A percentile compares a stretch with the other conserved stretches of the same genome.
These are phyloP conservation scores for Melanotaenia parkinsoni DNA, from an alignment of 2,797 vertebrate species.

Conservation along the genomic window DNA sequence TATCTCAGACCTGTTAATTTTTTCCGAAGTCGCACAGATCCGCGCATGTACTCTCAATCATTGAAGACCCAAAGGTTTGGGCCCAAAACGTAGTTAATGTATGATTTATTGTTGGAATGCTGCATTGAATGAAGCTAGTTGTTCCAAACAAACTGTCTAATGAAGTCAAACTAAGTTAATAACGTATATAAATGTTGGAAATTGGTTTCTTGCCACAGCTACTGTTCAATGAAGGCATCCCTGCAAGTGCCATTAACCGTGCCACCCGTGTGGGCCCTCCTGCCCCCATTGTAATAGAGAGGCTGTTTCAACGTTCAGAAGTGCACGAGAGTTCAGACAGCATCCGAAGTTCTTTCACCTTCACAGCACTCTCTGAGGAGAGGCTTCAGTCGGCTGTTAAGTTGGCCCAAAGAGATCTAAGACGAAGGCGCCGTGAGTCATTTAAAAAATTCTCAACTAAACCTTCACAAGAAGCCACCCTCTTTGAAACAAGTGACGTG, in stretches of 20 bases:
- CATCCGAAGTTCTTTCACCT: slow-evolving; percentile 78
- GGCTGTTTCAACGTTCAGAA: slow-evolving; percentile 71
- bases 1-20: slow-evolving; percentile 3
- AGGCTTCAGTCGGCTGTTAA: slow-evolving; percentile 87
- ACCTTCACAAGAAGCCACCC: slow-evolving; percentile 37
- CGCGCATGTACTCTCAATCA: neutral
- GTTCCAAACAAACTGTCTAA: neutral
- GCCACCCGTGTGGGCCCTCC: slow-evolving; percentile 83
- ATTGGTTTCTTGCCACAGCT: slow-evolving; percentile 79
- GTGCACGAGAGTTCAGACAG: slow-evolving; percentile 51
- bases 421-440: slow-evolving; percentile 73
- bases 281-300: slow-evolving; percentile 90
- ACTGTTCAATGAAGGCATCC: slow-evolving; percentile 87
- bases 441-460: slow-evolving; percentile 38
- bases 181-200: too few species aligned
- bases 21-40: too few species aligned
- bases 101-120: neutral
- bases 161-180: slow-evolving; percentile 2
- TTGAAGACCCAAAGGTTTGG: neutral
- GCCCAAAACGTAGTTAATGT: neutral
- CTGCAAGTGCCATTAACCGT: slow-evolving; percentile 82
- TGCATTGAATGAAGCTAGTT: neutral
- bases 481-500: slow-evolving; percentile 52
- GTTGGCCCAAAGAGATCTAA: slow-evolving; percentile 90
- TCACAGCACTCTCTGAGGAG: slow-evolving; percentile 92